phyloP scores from a whole-genome alignment of 2,888 invertebrate genomes.

The Micropterix aruncella region DNA sequence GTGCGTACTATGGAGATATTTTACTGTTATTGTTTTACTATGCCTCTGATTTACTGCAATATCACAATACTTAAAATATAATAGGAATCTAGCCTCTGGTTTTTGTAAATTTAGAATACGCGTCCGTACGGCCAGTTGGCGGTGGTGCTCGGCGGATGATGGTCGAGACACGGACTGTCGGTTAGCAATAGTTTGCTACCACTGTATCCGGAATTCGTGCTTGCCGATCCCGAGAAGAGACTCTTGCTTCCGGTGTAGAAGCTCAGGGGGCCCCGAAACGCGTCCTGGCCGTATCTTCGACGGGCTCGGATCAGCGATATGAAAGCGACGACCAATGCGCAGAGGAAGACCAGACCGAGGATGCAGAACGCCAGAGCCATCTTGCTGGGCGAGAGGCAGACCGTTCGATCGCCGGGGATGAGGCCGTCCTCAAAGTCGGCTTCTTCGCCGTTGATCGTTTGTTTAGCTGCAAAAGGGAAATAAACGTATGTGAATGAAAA shows the following conservation, averaged over 20 bases:
- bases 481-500: no score
- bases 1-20: no score
- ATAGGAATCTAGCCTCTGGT: no score
- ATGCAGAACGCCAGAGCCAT: constrained; percentile 63
- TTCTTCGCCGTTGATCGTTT: background rate
- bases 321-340: constrained; percentile 55
- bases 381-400: constrained; percentile 63
- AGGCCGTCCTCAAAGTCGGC: constrained; percentile 22
- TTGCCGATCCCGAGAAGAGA: constrained; percentile 43
- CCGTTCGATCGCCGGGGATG: constrained; percentile 44
- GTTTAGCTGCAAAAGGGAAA: background rate
- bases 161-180: constrained; percentile 45
- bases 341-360: constrained; percentile 54
- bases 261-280: constrained; percentile 35
- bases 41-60: no score
- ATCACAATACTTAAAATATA: no score
- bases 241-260: constrained; percentile 46
- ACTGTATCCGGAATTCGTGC: constrained; percentile 42
- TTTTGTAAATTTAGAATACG: constrained; percentile 23
- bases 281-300: constrained; percentile 32
- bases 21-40: no score
- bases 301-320: constrained; percentile 49
- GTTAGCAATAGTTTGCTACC: constrained; percentile 45
- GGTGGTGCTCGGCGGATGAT: constrained; percentile 37
- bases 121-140: constrained; percentile 38